A percentile compares a stretch with the other conserved stretches of the same genome.
Evolutionary conservation across 1,140 invertebrate genomes (phyloP).

Genomic region (Pseudomyrmex sp.): DNA sequence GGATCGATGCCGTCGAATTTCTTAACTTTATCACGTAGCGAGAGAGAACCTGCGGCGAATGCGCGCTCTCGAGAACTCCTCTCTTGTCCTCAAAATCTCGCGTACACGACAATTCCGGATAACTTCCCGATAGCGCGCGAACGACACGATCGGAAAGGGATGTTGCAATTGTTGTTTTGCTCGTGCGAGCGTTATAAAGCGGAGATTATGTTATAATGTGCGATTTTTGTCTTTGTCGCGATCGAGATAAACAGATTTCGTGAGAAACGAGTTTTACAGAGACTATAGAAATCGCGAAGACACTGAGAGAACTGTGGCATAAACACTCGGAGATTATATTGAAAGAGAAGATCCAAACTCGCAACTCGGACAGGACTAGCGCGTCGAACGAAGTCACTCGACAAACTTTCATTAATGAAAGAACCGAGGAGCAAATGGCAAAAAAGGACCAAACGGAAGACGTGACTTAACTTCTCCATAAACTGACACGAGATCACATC

Average conservation of each 20-base stretch:
- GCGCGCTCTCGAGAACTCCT: constrained; percentile 27
- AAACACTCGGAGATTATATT: not conserved
- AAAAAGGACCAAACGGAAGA: constrained; percentile 42
- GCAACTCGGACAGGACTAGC: not conserved
- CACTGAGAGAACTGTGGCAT: too few species aligned
- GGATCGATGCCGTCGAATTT: constrained; percentile 45
- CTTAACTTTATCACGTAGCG: constrained; percentile 56
- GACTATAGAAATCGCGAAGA: too few species aligned
- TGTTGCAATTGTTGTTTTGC: constrained; percentile 23
- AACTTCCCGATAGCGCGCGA: not conserved
- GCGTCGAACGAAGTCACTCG: constrained; percentile 4
- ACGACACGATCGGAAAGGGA: constrained; percentile 2
- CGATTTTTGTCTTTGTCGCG: not conserved
- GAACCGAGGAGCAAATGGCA: constrained; percentile 51
- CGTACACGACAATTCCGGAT: constrained; percentile 32
- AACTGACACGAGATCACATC: not conserved
- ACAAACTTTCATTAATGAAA: constrained; percentile 78
- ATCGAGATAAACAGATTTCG: too few species aligned
- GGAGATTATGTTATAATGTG: not conserved
- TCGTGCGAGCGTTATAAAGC: not conserved
- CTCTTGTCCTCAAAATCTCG: constrained; percentile 13
- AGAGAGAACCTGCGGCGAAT: constrained; percentile 41
- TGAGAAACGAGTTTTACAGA: too few species aligned
- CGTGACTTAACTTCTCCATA: constrained; percentile 51
- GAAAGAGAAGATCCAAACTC: not conserved